phyloP scores from a whole-genome alignment of 2,797 vertebrate genomes.

The Falco biarmicus region DNA sequence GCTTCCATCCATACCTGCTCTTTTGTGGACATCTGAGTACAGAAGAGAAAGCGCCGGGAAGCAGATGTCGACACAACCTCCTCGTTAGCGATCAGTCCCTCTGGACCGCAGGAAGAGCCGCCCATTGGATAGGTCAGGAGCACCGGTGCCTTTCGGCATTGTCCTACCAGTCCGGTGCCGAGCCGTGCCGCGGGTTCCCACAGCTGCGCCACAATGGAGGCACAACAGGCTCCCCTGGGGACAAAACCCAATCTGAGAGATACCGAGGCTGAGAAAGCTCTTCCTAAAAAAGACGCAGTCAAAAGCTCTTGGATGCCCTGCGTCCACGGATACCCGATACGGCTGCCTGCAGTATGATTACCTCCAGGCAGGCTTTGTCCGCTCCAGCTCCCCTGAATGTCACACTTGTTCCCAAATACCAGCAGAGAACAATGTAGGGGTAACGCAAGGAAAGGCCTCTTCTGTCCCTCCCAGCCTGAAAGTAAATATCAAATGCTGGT shows the following conservation, averaged over 20 bases:
- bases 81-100: not conserved
- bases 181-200: constrained; percentile 72
- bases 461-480: constrained; percentile 38
- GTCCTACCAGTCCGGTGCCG: constrained; percentile 4
- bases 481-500: constrained; percentile 29
- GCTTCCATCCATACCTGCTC: not conserved
- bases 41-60: not conserved
- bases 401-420: constrained; percentile 70
- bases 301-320: constrained; percentile 66
- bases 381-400: constrained; percentile 65
- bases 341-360: not conserved
- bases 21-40: not conserved
- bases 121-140: not conserved
- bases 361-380: constrained; percentile 71
- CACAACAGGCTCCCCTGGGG: constrained; percentile 71
- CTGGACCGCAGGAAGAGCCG: not conserved
- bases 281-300: constrained; percentile 70
- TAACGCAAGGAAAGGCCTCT: constrained; percentile 38
- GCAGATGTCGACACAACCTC: constrained; percentile 25
- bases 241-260: constrained; percentile 77
- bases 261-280: constrained; percentile 73
- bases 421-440: constrained; percentile 22
- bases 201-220: constrained; percentile 71
- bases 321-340: constrained; percentile 70
- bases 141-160: constrained; percentile 26